Percentiles rank a stretch among this genome's conserved stretches.
Evolutionary conservation across 1,140 invertebrate genomes (phyloP).

Genomic region (Drosophila azteca): DNA sequence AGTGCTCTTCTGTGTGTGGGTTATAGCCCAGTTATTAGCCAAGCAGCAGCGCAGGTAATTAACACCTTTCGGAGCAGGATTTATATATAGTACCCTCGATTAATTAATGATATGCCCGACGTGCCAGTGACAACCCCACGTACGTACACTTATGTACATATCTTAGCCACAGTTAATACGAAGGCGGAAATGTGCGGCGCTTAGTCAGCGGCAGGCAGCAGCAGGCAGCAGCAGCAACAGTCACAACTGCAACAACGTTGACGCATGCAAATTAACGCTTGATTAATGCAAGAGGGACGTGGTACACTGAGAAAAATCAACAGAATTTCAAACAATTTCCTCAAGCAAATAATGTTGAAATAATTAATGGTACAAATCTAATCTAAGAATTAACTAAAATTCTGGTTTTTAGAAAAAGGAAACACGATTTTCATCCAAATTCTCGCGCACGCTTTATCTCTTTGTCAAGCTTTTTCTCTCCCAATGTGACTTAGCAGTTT

Average conservation of each 20-base stretch:
- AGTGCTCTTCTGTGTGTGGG: conserved; percentile 17
- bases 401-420: too few relatives aligned
- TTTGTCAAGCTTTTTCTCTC: too few relatives aligned
- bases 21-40: conserved; percentile 73
- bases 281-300: conserved; percentile 44
- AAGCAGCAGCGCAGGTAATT: conserved; percentile 63
- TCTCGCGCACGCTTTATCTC: too few relatives aligned
- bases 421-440: too few relatives aligned
- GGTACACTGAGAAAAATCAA: background rate
- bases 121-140: conserved; percentile 55
- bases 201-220: conserved; percentile 55
- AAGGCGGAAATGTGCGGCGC: conserved; percentile 69
- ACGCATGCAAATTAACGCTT: conserved; percentile 68
- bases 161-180: conserved; percentile 37
- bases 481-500: too few relatives aligned
- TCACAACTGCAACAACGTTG: conserved; percentile 28
- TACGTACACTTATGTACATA: conserved; percentile 20
- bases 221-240: background rate
- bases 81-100: conserved; percentile 19
- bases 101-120: conserved; percentile 63
- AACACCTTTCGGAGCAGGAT: conserved; percentile 44
- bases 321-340: too few relatives aligned
- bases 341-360: too few relatives aligned
- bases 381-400: too few relatives aligned
- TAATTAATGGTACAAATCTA: too few relatives aligned